phyloP scores from a whole-genome alignment of 2,888 invertebrate species.

The Dendrolimus pini region DNA sequence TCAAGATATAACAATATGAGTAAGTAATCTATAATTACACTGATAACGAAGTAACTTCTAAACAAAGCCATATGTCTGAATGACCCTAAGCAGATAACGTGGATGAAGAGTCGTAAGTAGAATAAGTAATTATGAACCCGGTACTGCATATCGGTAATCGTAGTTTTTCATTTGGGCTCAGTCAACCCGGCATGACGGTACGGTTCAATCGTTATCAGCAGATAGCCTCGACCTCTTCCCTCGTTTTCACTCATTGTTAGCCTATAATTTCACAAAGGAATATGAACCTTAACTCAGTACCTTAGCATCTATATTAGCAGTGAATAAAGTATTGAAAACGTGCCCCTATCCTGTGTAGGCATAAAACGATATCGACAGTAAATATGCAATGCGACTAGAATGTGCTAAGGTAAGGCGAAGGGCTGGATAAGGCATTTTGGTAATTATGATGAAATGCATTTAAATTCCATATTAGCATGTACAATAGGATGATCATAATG shows the following conservation, averaged over 20 bases:
- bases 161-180: conserved; percentile 44
- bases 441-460: not conserved
- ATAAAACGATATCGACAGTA: conserved; percentile 40
- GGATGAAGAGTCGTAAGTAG: not conserved
- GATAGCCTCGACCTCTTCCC: conserved; percentile 70
- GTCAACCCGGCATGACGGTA: conserved; percentile 40
- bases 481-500: too few species aligned
- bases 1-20: too few species aligned
- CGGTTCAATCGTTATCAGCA: conserved; percentile 52
- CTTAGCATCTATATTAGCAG: conserved; percentile 15
- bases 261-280: conserved; percentile 11
- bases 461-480: too few species aligned
- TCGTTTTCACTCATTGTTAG: conserved; percentile 24
- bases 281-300: conserved; percentile 21
- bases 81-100: not conserved
- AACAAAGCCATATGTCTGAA: not conserved
- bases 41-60: not conserved
- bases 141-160: conserved; percentile 13
- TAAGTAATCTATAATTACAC: too few species aligned
- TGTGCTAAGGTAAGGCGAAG: conserved; percentile 1
- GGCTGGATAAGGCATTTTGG: conserved; percentile 14
- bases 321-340: conserved; percentile 24
- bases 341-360: conserved; percentile 40
- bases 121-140: not conserved
- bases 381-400: conserved; percentile 27